Evolutionary conservation across 2,113 vertebrate genomes (phyloP).

Genomic region (Oplegnathus fasciatus): DNA sequence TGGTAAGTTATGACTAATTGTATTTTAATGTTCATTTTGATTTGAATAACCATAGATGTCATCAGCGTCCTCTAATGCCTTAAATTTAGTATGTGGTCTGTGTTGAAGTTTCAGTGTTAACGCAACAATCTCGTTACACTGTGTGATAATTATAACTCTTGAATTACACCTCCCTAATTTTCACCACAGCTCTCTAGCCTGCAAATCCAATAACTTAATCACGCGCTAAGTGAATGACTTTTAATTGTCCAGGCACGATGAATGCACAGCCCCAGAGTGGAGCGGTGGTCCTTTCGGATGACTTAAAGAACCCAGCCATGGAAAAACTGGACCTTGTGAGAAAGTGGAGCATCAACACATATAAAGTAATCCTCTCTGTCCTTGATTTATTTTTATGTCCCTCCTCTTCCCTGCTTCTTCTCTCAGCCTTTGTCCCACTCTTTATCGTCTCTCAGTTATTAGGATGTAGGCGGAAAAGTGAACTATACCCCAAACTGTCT

Average conservation of each 20-base stretch:
- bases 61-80: not conserved
- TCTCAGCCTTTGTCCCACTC: not conserved
- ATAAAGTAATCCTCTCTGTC: constrained; percentile 89
- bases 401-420: constrained; percentile 4
- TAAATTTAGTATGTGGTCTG: not conserved
- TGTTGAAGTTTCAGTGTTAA: not conserved
- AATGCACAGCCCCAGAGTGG: constrained; percentile 84
- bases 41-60: constrained; percentile 7
- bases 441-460: constrained; percentile 11
- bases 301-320: constrained; percentile 96
- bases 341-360: constrained; percentile 98
- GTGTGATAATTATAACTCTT: not conserved
- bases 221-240: constrained; percentile 48
- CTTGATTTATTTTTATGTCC: constrained; percentile 37
- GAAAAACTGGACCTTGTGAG: constrained; percentile 97
- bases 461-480: constrained; percentile 26
- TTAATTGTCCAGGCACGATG: constrained; percentile 65
- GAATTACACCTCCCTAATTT: not conserved
- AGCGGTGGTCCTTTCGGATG: constrained; percentile 93
- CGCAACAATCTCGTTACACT: not conserved
- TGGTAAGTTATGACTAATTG: constrained; percentile 3
- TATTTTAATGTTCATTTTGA: constrained; percentile 16
- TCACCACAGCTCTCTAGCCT: not conserved
- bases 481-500: not conserved
- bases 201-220: constrained; percentile 2